These are phyloP conservation scores for Cryptus viduatorius DNA, from an alignment of 2,888 invertebrate species.

Conservation along the genomic window DNA sequence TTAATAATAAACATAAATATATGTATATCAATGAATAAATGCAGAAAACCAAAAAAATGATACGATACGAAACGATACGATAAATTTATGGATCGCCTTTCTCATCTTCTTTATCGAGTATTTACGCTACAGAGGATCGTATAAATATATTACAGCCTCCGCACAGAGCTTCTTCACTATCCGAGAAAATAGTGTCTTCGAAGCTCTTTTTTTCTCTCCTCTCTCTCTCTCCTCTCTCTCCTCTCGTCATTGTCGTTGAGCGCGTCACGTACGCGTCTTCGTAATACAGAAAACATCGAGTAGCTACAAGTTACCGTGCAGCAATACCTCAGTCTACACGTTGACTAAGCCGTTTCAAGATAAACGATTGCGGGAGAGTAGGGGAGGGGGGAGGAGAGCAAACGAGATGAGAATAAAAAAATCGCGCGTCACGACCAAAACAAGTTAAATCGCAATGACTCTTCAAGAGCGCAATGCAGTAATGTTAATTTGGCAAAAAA, in stretches of 20 bases:
- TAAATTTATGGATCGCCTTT: no score
- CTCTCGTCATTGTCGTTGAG: no score
- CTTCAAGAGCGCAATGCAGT: not conserved
- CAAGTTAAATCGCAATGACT: constrained; percentile 24
- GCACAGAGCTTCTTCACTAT: no score
- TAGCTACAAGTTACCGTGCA: not conserved
- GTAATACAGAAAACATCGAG: no score
- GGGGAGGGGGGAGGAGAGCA: constrained; percentile 42
- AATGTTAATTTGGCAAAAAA: not conserved
- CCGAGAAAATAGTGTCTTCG: no score
- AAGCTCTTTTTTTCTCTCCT: no score
- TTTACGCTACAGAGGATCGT: no score
- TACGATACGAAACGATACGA: constrained; percentile 13
- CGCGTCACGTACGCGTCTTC: no score
- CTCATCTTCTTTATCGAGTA: no score
- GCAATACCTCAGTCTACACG: not conserved
- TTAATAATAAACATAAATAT: not conserved
- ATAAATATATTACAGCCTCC: no score
- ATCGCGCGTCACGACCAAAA: constrained; percentile 63
- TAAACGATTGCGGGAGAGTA: constrained; percentile 56
- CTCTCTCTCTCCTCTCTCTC: no score
- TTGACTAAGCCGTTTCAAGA: constrained; percentile 34
- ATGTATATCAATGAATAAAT: constrained; percentile 8
- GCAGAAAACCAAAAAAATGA: not conserved
- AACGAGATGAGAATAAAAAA: constrained; percentile 75